Conservation (phyloP, 2,113 vertebrate genomes). For the Glareola pratincola region DNA sequence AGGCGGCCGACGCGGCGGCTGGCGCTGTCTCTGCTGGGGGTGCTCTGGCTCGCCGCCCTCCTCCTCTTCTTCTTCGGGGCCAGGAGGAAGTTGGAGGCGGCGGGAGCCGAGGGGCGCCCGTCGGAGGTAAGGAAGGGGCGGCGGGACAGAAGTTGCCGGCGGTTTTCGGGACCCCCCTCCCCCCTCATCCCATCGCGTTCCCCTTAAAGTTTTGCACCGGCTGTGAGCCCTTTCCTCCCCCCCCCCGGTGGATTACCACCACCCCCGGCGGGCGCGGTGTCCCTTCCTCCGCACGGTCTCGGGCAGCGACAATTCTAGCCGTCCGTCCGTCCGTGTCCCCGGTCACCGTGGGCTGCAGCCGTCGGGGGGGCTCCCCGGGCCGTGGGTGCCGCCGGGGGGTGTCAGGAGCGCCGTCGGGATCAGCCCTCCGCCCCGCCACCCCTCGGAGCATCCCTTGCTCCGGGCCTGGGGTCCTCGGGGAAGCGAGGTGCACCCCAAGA, state of each 20-base stretch:
- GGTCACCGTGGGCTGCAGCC: neutral
- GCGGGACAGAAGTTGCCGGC: neutral
- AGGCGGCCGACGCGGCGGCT: conserved; percentile 70
- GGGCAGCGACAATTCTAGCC: neutral
- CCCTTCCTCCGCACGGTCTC: too few species aligned
- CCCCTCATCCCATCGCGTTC: neutral
- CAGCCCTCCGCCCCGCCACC: neutral
- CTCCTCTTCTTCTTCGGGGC: conserved; percentile 74
- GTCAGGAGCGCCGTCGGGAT: neutral
- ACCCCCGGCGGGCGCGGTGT: too few species aligned
- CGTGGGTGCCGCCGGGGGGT: neutral
- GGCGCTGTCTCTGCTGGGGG: conserved; percentile 66
- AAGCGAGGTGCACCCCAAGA: rapidly evolving
- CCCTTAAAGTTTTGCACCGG: neutral
- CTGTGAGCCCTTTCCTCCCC: neutral
- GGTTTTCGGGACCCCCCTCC: neutral
- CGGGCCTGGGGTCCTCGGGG: too few species aligned
- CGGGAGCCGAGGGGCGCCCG: conserved; percentile 56
- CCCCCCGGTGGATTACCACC: neutral
- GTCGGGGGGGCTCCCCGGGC: neutral
- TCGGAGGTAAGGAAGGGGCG: conserved; percentile 52
- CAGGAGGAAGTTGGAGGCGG: conserved; percentile 67
- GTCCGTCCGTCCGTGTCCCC: too few species aligned
- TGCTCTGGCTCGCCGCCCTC: conserved; percentile 74
- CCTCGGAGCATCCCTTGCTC: neutral